These are phyloP conservation scores for Auanema sp. DNA, from an alignment of 2,888 invertebrate species.

Conservation along the genomic window DNA sequence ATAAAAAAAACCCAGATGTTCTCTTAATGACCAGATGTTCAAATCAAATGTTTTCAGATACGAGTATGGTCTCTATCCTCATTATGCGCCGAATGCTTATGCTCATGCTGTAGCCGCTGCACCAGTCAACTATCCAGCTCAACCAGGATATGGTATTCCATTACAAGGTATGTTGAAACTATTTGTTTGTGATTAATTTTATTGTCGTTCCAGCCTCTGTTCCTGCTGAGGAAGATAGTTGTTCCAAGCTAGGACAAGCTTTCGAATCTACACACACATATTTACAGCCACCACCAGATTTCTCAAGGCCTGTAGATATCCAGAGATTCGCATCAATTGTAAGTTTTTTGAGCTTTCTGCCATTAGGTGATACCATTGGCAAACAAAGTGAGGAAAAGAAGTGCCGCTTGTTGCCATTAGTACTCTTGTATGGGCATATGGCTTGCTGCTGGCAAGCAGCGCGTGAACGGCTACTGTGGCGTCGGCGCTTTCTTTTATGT, in stretches of 20 bases:
- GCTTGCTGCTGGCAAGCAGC: too few species aligned
- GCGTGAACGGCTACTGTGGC: too few species aligned
- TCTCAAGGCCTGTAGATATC: background rate
- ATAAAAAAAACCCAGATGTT: background rate
- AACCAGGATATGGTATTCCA: conserved; percentile 18
- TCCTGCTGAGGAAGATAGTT: conserved; percentile 8
- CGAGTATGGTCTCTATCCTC: conserved; percentile 32
- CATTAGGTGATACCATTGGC: too few species aligned
- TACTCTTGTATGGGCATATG: too few species aligned
- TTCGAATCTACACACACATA: background rate
- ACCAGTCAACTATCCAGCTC: conserved; percentile 29
- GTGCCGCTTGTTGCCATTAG: too few species aligned
- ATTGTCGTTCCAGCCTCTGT: conserved; percentile 15
- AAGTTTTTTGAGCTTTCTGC: background rate
- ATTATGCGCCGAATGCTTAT: conserved; percentile 26
- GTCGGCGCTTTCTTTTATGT: too few species aligned
- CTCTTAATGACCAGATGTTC: background rate
- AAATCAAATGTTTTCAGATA: conserved; percentile 12
- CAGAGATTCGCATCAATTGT: conserved; percentile 5
- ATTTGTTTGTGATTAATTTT: background rate
- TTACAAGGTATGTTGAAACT: conserved; percentile 11
- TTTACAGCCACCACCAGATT: conserved; percentile 2
- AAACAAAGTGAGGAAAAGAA: too few species aligned
- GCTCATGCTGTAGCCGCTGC: conserved; percentile 30
- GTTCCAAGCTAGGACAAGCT: background rate